These are phyloP conservation scores for Cliona cf. orientalis DNA, from an alignment of 37 sponge, comb jelly and placozoan species.

Conservation along the genomic window DNA sequence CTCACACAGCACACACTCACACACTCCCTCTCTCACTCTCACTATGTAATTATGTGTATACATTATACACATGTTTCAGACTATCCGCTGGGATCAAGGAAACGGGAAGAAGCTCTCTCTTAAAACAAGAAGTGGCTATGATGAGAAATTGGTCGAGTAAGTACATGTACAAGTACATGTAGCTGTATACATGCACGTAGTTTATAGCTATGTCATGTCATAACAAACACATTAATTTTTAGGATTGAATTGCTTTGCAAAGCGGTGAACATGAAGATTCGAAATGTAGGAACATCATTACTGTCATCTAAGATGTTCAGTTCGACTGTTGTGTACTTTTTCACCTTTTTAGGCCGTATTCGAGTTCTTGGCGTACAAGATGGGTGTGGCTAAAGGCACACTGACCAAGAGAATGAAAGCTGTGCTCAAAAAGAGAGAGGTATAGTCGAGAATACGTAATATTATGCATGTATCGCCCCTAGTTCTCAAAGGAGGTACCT, in stretches of 20 bases:
- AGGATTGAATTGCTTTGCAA: constrained; percentile 41
- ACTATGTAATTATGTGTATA: neutral
- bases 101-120: constrained; percentile 50
- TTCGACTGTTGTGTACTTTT: neutral
- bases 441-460: constrained; percentile 7
- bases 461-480: no score
- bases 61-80: constrained; percentile 10
- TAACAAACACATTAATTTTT: no score
- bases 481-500: no score
- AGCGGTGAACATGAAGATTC: constrained; percentile 5
- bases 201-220: neutral
- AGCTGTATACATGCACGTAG: neutral
- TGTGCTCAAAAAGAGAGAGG: constrained; percentile 67
- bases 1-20: neutral
- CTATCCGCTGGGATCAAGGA: constrained; percentile 27
- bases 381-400: constrained; percentile 54
- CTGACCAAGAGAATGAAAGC: constrained; percentile 53
- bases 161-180: constrained; percentile 1
- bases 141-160: constrained; percentile 53
- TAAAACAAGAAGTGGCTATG: constrained; percentile 38
- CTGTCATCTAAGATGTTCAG: neutral
- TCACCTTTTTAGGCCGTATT: constrained; percentile 45
- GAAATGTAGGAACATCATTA: constrained; percentile 33
- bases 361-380: constrained; percentile 63
- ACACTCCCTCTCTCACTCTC: neutral